Evolutionary conservation across 2,797 vertebrate genomes (phyloP), one percentile per base, ranked within the genome.

Genomic region (Sciurus vulgaris): DNA sequence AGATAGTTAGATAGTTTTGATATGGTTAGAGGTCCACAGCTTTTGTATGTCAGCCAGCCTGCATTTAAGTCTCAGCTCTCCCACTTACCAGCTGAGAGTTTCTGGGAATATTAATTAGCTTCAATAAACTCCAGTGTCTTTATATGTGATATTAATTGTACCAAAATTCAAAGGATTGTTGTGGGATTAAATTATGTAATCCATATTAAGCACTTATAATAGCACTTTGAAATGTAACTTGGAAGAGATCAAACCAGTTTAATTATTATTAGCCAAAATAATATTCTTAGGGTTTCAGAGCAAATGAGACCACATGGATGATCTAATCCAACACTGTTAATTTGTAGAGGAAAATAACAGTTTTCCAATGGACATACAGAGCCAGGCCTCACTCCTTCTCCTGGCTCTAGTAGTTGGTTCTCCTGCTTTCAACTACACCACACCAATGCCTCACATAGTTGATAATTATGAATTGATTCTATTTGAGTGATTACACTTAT

Each of bases 171-270:
- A 69, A 93, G 3, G 13, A 22, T 22, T 89, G 30, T 38, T 94
- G 9, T 84, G 18, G 89, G 33, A 96, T 82, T 93, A 93, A 93
- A 87, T 92, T 81, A 85, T 13, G 84, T 85, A 84, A 90, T 92
- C 76, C 38, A 74, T 44, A 63, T 77, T 73, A 96, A 77, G 9
- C 15, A 51, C 24, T 87, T 78, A 26, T 20, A 89, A 79, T 35
- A 26, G 14, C 76, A n/a, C 18, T 44, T 89, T 92, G 73, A 93
- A 93, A 95, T 73, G 20, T 70, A 96, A 90, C 33, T 88, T 74
- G 20, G 22, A 93, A 82, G 22, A 89, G 15, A 41, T 70, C 12
- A 73, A 82, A 73, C 84, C 76, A 35, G 3, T 95, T 86, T 49
- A 49, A 82, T 90, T 47, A 89, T 76, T 67, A 65, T 35, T 87